Percentiles rank a stretch among this genome's conserved stretches.
These are phyloP conservation scores for Ciconia stormi DNA, from an alignment of 2,113 vertebrate species.

Conservation along the genomic window DNA sequence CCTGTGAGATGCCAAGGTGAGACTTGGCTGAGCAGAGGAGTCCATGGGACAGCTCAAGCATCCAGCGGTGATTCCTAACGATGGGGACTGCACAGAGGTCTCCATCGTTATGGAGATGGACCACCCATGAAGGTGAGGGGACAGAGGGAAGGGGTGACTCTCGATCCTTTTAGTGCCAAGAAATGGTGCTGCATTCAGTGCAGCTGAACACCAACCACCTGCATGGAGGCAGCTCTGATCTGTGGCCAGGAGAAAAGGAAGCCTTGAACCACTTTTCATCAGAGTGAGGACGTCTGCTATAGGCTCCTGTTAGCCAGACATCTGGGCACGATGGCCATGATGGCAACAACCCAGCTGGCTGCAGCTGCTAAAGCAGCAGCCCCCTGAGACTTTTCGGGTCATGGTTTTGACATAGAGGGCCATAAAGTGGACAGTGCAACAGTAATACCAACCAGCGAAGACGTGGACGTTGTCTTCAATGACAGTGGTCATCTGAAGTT, in stretches of 20 bases:
- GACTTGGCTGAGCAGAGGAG: background rate
- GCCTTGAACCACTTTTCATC: background rate
- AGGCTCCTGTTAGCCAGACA: background rate
- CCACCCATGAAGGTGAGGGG: background rate
- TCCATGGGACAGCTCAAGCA: background rate
- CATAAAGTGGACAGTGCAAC: background rate
- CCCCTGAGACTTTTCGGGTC: background rate
- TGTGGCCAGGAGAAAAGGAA: background rate
- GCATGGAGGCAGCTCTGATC: background rate
- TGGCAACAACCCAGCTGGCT: rapidly evolving
- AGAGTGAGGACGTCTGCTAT: background rate
- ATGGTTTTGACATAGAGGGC: background rate
- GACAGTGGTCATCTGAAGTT: slow-evolving; percentile 91
- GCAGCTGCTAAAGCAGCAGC: background rate
- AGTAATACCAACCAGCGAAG: slow-evolving; percentile 79
- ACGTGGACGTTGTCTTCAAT: slow-evolving; percentile 88
- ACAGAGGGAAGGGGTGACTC: background rate
- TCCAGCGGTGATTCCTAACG: too few species aligned
- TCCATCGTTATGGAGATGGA: background rate
- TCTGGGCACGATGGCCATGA: background rate
- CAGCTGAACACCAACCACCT: background rate
- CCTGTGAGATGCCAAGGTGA: background rate
- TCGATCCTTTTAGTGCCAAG: background rate
- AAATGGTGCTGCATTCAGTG: background rate
- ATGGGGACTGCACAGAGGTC: rapidly evolving